Evolutionary conservation across 2,888 invertebrate genomes (phyloP).

Genomic region (Hecatera dysodea): DNA sequence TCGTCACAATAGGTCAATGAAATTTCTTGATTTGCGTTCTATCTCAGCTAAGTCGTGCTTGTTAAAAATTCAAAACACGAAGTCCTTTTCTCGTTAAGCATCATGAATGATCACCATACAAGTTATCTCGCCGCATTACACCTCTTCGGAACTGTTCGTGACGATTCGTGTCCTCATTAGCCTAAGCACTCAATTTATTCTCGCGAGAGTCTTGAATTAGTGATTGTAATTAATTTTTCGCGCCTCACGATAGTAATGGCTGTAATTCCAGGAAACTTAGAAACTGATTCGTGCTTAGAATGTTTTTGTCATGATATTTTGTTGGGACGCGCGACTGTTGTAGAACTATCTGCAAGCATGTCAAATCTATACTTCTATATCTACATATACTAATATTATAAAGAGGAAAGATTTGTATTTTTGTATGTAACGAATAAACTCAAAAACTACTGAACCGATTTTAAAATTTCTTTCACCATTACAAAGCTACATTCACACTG

Average conservation of each 20-base stretch:
- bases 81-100: conserved; percentile 16
- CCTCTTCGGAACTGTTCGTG: conserved; percentile 18
- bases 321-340: no score
- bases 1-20: no score
- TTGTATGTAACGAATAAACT: no score
- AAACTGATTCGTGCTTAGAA: conserved; percentile 21
- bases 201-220: conserved; percentile 31
- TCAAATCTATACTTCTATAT: no score
- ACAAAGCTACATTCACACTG: no score
- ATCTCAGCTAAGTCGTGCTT: not conserved
- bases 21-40: no score
- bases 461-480: no score
- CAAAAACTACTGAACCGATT: no score
- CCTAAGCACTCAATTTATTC: conserved; percentile 30
- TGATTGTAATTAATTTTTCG: conserved; percentile 38
- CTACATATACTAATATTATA: no score
- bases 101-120: conserved; percentile 16
- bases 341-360: no score
- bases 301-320: not conserved
- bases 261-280: conserved; percentile 23
- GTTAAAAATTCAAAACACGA: not conserved
- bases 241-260: conserved; percentile 3
- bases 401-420: no score
- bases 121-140: conserved; percentile 40
- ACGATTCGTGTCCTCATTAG: conserved; percentile 36